Percentiles rank a stretch among this genome's conserved stretches.
These are phyloP conservation scores for Parasteatoda lunata DNA, from an alignment of 2,888 invertebrate genomes.

Conservation along the genomic window DNA sequence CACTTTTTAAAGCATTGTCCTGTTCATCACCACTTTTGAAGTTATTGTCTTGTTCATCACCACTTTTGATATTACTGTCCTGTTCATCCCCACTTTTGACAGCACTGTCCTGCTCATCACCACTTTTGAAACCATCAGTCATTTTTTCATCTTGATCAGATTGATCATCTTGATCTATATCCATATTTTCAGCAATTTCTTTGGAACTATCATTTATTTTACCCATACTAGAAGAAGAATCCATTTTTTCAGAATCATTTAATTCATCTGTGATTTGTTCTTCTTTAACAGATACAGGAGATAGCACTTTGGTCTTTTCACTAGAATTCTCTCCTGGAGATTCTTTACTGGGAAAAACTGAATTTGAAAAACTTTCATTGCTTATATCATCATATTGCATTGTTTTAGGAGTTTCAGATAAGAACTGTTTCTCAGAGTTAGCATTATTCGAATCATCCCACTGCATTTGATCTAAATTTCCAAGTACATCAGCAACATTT, in stretches of 20 bases:
- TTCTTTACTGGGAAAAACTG: constrained; percentile 37
- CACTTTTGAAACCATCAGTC: neutral
- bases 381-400: constrained; percentile 57
- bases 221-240: neutral
- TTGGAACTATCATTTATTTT: neutral
- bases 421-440: neutral
- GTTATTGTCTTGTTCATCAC: constrained; percentile 17
- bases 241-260: constrained; percentile 4
- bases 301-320: neutral
- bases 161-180: constrained; percentile 1
- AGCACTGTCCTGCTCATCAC: neutral
- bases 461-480: constrained; percentile 32
- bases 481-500: constrained; percentile 38
- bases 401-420: constrained; percentile 19
- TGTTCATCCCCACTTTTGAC: neutral
- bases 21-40: neutral
- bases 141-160: constrained; percentile 1
- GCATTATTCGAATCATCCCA: constrained; percentile 34
- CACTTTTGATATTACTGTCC: neutral
- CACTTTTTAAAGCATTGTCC: constrained; percentile 13
- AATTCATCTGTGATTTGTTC: neutral
- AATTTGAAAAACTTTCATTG: constrained; percentile 52
- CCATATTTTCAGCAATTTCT: neutral
- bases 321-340: constrained; percentile 18
- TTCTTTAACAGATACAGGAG: neutral